Evolutionary conservation across 2,797 vertebrate species (phyloP).

Genomic region (Hypotaenidia okinawae): DNA sequence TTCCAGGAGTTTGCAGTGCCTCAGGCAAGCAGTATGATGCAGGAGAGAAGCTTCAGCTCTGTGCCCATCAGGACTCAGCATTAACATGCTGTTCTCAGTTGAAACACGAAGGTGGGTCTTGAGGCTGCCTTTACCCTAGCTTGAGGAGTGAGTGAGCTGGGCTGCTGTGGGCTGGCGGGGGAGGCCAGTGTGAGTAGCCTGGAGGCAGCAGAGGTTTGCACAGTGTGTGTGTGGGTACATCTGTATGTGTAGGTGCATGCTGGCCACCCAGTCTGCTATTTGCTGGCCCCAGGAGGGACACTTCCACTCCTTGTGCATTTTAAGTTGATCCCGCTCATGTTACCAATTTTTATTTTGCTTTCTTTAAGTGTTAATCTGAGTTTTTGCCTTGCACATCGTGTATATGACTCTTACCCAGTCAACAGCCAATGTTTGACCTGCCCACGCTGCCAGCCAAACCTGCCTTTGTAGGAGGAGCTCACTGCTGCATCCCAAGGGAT

Average conservation of each 20-base stretch:
- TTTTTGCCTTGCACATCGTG: constrained; percentile 30
- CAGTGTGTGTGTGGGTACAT: background rate
- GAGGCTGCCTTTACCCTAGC: constrained; percentile 2
- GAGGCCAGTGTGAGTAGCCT: background rate
- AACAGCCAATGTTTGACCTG: constrained; percentile 11
- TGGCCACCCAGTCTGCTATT: background rate
- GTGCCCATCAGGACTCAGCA: background rate
- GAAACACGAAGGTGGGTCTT: background rate
- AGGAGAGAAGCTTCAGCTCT: background rate
- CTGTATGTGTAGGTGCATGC: background rate
- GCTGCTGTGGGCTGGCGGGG: rapidly evolving
- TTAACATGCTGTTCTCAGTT: constrained; percentile 8
- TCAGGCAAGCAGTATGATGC: background rate
- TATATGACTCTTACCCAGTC: constrained; percentile 71
- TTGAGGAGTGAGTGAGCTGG: background rate
- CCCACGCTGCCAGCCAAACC: background rate
- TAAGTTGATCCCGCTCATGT: constrained; percentile 64
- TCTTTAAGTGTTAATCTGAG: constrained; percentile 48
- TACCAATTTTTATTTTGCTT: constrained; percentile 63
- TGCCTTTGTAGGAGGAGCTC: background rate
- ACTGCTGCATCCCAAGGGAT: background rate
- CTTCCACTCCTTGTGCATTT: constrained; percentile 31
- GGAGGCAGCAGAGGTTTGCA: constrained; percentile 5
- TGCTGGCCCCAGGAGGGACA: background rate
- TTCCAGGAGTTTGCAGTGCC: constrained; percentile 2